Percentiles rank a stretch among this genome's conserved stretches.
Evolutionary conservation across 1,140 invertebrate genomes (phyloP).

Genomic region (Atta texana): DNA sequence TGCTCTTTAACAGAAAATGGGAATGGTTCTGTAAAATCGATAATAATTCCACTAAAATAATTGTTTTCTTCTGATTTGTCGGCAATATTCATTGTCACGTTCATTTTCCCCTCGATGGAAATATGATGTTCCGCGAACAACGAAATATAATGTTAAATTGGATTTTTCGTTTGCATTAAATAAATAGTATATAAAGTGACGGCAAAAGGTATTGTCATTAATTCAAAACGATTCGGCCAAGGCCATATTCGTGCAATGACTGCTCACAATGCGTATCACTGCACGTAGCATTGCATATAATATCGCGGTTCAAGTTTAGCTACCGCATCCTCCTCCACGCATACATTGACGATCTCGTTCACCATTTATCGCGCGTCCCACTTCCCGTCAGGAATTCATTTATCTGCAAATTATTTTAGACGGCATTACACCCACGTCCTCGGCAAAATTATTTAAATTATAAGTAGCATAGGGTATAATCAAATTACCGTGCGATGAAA

Average conservation of each 20-base stretch:
- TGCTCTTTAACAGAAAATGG: background rate
- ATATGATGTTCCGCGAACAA: background rate
- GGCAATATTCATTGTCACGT: background rate
- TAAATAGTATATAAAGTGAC: background rate
- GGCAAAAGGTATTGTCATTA: slow-evolving; percentile 50
- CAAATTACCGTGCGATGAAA: background rate
- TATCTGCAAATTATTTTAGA: slow-evolving; percentile 58
- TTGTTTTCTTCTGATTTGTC: background rate
- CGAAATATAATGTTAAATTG: background rate
- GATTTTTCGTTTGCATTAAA: slow-evolving; percentile 59
- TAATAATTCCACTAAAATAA: background rate
- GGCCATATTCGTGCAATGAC: slow-evolving; percentile 51
- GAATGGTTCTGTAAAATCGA: background rate
- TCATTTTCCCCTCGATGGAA: background rate
- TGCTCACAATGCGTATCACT: slow-evolving; percentile 59
- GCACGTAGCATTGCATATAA: slow-evolving; percentile 44
- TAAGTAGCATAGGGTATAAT: background rate
- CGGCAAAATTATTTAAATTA: slow-evolving; percentile 35
- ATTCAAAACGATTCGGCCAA: slow-evolving; percentile 55
- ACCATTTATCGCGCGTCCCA: slow-evolving; percentile 57
- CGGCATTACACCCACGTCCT: slow-evolving; percentile 40
- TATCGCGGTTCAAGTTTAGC: slow-evolving; percentile 67
- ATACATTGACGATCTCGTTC: slow-evolving; percentile 36
- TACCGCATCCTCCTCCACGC: slow-evolving; percentile 36
- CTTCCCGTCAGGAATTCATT: slow-evolving; percentile 55